Percentiles rank a stretch among this genome's conserved stretches.
Evolutionary conservation across 2,797 vertebrate genomes (phyloP).

Genomic region (Pangasius macronema): DNA sequence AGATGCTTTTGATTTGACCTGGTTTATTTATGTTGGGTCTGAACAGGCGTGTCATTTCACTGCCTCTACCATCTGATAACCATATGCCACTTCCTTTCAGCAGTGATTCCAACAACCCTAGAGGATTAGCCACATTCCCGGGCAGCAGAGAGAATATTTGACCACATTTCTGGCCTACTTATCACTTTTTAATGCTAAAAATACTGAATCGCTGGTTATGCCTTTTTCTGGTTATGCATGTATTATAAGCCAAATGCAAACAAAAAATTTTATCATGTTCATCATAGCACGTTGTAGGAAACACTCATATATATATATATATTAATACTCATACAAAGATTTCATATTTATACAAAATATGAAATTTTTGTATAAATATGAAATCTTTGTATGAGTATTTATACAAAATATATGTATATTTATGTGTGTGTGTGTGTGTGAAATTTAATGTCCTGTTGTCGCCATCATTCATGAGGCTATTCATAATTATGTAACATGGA

Average conservation of each 20-base stretch:
- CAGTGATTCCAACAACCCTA: slow-evolving; percentile 49
- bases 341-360: background rate
- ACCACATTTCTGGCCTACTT: slow-evolving; percentile 50
- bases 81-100: slow-evolving; percentile 57
- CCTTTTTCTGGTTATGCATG: background rate
- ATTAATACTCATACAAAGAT: background rate
- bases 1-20: slow-evolving; percentile 56
- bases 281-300: background rate
- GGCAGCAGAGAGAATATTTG: slow-evolving; percentile 33
- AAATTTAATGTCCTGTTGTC: background rate
- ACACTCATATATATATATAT: background rate
- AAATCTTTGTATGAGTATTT: no score
- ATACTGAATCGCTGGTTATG: background rate
- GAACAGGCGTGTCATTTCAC: slow-evolving; percentile 51
- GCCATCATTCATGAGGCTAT: background rate
- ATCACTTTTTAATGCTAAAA: slow-evolving; percentile 36
- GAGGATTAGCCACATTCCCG: slow-evolving; percentile 46
- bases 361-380: no score
- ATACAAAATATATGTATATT: no score
- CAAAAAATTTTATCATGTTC: background rate
- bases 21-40: slow-evolving; percentile 56
- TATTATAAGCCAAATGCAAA: background rate
- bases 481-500: background rate
- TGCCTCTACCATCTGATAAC: slow-evolving; percentile 59
- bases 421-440: no score